Evolutionary conservation across 37 sponge, comb jelly and placozoan species (phyloP), one percentile per base, ranked within the genome.

Genomic region (Halisarca cf. caerulea): DNA sequence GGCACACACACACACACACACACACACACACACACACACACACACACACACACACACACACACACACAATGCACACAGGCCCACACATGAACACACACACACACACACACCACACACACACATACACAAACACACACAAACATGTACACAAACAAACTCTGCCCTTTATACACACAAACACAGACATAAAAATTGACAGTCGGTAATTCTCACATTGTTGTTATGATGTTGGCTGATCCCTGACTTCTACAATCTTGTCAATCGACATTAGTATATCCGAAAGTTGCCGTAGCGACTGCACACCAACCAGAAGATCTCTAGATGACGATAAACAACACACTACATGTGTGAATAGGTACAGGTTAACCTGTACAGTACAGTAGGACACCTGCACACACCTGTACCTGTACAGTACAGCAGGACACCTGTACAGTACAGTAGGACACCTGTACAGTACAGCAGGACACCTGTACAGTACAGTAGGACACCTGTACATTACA

Each of bases 301-400:
- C 87, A 15, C 93, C 93, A 58, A 57, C 4, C 44, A 83, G 41
- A 8, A 93, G 80, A 2, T 93, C 93, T 45, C 93, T 93, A 54
- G 2, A 72, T 1, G 15, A 15, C 5, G 9, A 6, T 47, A 6
- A 47, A 47, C 51, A 47, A 6, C 51, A 47, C 9, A 47, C 9
- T 11, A 47, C 51, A 47, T n/a, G n/a, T n/a, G n/a, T n/a, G n/a
- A n/a, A n/a, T n/a, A n/a, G n/a, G n/a, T n/a, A n/a, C n/a, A n/a
- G n/a, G n/a, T n/a, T n/a, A n/a, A n/a, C n/a, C n/a, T n/a, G n/a
- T n/a, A n/a, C n/a, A n/a, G n/a, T n/a, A n/a, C n/a, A n/a, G n/a
- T n/a, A n/a, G n/a, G n/a, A n/a, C n/a, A n/a, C n/a, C n/a, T n/a
- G n/a, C n/a, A n/a, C n/a, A n/a, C n/a, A n/a, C n/a, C n/a, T n/a